phyloP scores from a whole-genome alignment of 2,113 vertebrate genomes.

The Vimba vimba region DNA sequence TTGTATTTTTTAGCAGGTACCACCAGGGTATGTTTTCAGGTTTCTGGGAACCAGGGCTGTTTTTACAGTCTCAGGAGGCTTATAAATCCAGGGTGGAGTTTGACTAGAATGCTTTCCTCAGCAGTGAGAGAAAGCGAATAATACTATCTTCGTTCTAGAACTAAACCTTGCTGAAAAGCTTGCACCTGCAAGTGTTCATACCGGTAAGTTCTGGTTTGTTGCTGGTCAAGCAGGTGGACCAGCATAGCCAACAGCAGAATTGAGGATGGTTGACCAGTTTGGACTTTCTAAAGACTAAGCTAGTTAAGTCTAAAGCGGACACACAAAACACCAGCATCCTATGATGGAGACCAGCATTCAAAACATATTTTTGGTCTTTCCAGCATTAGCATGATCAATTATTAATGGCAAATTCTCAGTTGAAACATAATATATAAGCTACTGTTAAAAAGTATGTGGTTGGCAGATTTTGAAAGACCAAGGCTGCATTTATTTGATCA shows the following conservation, averaged over 20 bases:
- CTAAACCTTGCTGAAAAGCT: background rate
- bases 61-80: constrained; percentile 45
- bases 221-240: background rate
- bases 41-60: background rate
- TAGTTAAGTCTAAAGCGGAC: background rate
- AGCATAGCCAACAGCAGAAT: background rate
- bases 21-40: constrained; percentile 9
- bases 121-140: constrained; percentile 13
- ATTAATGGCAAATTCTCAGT: background rate
- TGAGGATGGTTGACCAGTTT: background rate
- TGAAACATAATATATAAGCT: background rate
- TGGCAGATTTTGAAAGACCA: too few species aligned
- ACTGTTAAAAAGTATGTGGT: too few species aligned
- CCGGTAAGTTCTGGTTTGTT: background rate
- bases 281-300: background rate
- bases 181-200: background rate
- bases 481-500: too few species aligned
- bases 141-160: background rate
- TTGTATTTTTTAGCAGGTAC: constrained; percentile 42
- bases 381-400: background rate
- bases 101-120: constrained; percentile 13
- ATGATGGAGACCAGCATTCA: background rate
- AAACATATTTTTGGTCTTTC: background rate
- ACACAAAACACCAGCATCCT: background rate
- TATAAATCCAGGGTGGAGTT: constrained; percentile 40